Conservation (phyloP, 2,888 invertebrate genomes). For the Oscheius sp. region DNA sequence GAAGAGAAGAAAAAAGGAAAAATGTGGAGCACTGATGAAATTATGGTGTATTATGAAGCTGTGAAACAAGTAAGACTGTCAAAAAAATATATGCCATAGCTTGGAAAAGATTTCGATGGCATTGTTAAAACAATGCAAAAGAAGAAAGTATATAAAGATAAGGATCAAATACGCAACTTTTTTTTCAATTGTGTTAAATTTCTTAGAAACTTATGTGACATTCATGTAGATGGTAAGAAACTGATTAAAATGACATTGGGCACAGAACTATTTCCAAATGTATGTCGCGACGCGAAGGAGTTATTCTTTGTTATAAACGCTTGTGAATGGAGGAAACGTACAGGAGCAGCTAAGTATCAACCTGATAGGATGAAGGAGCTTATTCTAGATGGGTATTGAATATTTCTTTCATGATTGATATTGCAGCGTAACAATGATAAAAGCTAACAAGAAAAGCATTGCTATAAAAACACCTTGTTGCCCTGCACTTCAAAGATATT, state of each 20-base stretch:
- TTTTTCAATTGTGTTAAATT: constrained; percentile 60
- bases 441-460: constrained; percentile 46
- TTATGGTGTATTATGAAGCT: constrained; percentile 41
- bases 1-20: constrained; percentile 25
- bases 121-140: constrained; percentile 49
- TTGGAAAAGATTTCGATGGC: constrained; percentile 64
- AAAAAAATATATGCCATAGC: constrained; percentile 39
- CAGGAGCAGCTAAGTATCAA: constrained; percentile 42
- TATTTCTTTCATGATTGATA: not conserved
- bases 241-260: not conserved
- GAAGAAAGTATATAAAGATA: constrained; percentile 54
- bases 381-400: constrained; percentile 48
- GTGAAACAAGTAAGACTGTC: constrained; percentile 34
- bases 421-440: constrained; percentile 35
- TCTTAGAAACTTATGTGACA: constrained; percentile 34
- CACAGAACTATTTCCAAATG: constrained; percentile 33
- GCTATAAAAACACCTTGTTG: constrained; percentile 57
- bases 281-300: constrained; percentile 56
- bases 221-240: constrained; percentile 31
- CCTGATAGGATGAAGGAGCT: constrained; percentile 44
- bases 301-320: constrained; percentile 61
- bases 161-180: constrained; percentile 58
- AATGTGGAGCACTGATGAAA: constrained; percentile 40
- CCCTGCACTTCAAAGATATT: constrained; percentile 55
- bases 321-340: constrained; percentile 59